phyloP scores from a whole-genome alignment of 1,140 invertebrate genomes.

The Procambarus clarkii region DNA sequence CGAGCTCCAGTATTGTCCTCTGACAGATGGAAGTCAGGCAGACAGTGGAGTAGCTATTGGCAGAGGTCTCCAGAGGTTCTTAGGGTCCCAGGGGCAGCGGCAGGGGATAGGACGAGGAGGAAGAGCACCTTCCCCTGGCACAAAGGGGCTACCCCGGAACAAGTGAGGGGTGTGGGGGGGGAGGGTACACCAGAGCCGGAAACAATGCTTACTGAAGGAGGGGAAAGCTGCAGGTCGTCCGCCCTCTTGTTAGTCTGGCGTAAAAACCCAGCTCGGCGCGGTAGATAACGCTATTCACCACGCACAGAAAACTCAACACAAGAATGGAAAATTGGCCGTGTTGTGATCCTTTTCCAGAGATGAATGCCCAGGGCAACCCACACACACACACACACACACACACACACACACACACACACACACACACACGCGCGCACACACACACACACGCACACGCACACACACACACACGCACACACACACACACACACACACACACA shows the following conservation, averaged over 20 bases:
- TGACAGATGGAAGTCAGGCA: neutral
- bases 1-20: neutral
- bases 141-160: neutral
- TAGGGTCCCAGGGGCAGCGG: no score
- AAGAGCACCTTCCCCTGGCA: neutral
- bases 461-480: no score
- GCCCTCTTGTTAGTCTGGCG: neutral
- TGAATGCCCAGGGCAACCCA: neutral
- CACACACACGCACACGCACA: no score
- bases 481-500: no score
- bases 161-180: neutral
- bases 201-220: neutral
- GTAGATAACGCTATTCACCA: conserved; percentile 19
- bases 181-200: neutral
- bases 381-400: neutral
- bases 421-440: no score
- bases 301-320: neutral
- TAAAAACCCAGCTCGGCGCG: neutral
- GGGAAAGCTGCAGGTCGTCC: neutral
- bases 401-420: neutral
- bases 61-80: neutral
- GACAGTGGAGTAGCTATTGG: neutral
- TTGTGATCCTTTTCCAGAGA: neutral
- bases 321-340: conserved; percentile 2
- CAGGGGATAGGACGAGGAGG: neutral